Conservation (phyloP, 2,113 vertebrate species). For the Mixornis gularis region DNA sequence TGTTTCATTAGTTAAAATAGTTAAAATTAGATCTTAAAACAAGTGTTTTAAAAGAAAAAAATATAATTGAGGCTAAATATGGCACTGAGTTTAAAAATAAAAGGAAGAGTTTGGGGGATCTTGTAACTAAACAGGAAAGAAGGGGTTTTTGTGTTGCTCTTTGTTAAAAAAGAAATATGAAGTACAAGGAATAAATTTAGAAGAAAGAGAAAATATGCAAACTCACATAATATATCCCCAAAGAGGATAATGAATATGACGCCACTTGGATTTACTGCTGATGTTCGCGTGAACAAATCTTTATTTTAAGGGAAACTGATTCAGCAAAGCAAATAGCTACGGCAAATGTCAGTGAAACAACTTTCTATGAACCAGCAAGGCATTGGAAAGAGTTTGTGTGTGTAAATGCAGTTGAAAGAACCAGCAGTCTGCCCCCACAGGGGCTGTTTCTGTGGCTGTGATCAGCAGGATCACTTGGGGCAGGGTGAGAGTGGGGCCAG, state of each 20-base stretch:
- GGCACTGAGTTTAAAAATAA: neutral
- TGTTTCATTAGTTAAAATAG: neutral
- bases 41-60: neutral
- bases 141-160: rapidly evolving
- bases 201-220: neutral
- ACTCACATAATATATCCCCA: neutral
- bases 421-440: neutral
- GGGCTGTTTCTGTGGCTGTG: neutral
- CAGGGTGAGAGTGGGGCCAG: neutral
- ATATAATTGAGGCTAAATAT: neutral
- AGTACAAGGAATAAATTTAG: neutral
- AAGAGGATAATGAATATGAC: neutral
- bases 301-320: neutral
- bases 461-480: neutral
- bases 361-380: neutral
- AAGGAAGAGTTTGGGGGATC: neutral
- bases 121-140: neutral
- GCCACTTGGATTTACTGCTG: neutral
- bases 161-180: neutral
- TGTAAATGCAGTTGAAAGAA: neutral
- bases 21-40: neutral
- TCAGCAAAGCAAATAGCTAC: neutral
- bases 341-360: neutral
- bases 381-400: neutral
- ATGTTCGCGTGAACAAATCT: neutral